Evolutionary conservation across 2,113 vertebrate species (phyloP).

Genomic region (Coracopsis vasa): DNA sequence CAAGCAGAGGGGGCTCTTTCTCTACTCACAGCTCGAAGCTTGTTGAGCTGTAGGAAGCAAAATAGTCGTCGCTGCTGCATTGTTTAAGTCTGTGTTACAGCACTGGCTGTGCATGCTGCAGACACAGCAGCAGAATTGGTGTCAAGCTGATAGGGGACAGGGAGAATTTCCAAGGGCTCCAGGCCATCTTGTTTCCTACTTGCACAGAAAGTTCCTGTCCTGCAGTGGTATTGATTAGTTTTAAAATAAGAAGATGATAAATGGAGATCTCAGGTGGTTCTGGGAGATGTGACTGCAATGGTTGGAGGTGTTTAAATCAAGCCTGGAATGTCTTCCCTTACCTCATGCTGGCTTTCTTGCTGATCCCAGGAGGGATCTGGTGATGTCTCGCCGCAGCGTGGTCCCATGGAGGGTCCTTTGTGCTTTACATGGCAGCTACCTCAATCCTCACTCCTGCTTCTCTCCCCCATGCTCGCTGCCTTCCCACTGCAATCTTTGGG

Average conservation of each 20-base stretch:
- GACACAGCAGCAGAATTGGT: background rate
- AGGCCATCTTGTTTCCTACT: constrained; percentile 36
- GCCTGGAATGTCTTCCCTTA: background rate
- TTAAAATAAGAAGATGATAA: constrained; percentile 43
- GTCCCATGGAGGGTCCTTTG: background rate
- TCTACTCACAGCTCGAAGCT: background rate
- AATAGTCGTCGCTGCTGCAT: background rate
- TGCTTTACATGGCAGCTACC: background rate
- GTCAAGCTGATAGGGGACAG: background rate
- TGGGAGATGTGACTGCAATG: constrained; percentile 9
- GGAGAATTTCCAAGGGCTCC: constrained; percentile 1
- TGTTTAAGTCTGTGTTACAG: background rate
- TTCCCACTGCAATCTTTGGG: background rate
- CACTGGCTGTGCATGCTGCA: background rate
- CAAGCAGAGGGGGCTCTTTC: constrained; percentile 61
- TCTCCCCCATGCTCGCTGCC: background rate
- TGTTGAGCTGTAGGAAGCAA: constrained; percentile 41
- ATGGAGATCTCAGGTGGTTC: constrained; percentile 41
- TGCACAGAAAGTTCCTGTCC: background rate
- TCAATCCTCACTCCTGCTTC: background rate
- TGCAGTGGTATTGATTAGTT: constrained; percentile 7
- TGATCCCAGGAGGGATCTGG: background rate
- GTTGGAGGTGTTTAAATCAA: background rate
- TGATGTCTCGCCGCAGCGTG: fast-evolving
- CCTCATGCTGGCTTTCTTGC: background rate